phyloP scores from a whole-genome alignment of 2,797 vertebrate genomes.

The Megalops cyprinoides region DNA sequence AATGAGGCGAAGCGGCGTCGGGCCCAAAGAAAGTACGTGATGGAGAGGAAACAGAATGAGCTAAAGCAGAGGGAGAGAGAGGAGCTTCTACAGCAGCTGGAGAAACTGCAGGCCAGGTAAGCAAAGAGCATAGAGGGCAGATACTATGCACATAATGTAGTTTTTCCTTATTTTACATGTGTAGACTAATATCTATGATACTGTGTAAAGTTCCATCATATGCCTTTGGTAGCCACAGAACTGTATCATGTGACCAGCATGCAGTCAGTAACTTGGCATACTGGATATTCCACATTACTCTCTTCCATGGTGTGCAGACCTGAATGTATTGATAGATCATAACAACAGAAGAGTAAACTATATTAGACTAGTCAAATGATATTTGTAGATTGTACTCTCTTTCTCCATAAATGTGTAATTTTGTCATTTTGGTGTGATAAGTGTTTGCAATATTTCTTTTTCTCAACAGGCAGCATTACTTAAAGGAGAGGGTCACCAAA shows the following conservation, averaged over 20 bases:
- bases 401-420: background rate
- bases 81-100: conserved; percentile 63
- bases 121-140: background rate
- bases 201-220: background rate
- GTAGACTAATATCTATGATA: background rate
- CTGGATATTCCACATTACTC: background rate
- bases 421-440: background rate
- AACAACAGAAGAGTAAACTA: background rate
- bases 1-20: conserved; percentile 65
- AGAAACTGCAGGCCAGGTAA: conserved; percentile 66
- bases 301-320: background rate
- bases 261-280: background rate
- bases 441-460: background rate
- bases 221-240: background rate
- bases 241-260: background rate
- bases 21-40: conserved; percentile 68
- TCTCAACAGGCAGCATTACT: conserved; percentile 63
- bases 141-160: background rate
- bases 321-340: background rate
- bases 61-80: conserved; percentile 65
- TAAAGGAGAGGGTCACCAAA: conserved; percentile 68
- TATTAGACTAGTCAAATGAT: background rate
- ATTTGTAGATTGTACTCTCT: background rate
- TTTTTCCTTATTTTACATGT: background rate
- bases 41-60: conserved; percentile 64